These are phyloP conservation scores for Lanistes nyassanus DNA, from an alignment of 1,140 invertebrate species.

Conservation along the genomic window DNA sequence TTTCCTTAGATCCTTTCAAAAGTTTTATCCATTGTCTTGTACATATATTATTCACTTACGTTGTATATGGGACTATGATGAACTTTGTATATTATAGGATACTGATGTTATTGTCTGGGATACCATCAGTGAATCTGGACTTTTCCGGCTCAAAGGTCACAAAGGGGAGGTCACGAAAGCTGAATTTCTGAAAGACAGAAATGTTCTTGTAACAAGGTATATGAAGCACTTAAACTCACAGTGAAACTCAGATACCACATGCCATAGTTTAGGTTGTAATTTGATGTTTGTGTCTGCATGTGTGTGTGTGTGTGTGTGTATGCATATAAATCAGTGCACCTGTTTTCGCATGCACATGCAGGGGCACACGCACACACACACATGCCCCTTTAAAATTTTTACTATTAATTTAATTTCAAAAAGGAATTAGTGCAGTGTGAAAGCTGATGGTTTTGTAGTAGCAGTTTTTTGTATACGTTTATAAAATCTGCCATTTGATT, in stretches of 20 bases:
- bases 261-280: too few species aligned
- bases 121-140: slow-evolving; percentile 87
- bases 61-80: neutral
- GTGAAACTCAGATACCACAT: too few species aligned
- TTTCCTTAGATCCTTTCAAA: too few species aligned
- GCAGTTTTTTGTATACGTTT: neutral
- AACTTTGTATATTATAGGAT: slow-evolving; percentile 72
- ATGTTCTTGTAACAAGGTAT: slow-evolving; percentile 82
- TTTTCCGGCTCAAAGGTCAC: slow-evolving; percentile 90
- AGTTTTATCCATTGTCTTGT: too few species aligned
- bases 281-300: neutral
- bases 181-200: slow-evolving; percentile 79
- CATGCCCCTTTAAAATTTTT: neutral
- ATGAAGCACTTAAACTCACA: neutral
- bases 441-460: neutral
- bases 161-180: slow-evolving; percentile 91
- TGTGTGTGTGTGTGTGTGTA: neutral
- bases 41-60: too few species aligned
- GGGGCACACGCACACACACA: neutral
- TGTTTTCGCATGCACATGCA: neutral
- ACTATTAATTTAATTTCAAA: too few species aligned
- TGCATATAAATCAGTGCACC: neutral
- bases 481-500: too few species aligned
- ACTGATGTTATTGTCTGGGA: slow-evolving; percentile 96
- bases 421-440: neutral